phyloP scores from a whole-genome alignment of 2,797 vertebrate genomes.

The Luscinia luscinia region DNA sequence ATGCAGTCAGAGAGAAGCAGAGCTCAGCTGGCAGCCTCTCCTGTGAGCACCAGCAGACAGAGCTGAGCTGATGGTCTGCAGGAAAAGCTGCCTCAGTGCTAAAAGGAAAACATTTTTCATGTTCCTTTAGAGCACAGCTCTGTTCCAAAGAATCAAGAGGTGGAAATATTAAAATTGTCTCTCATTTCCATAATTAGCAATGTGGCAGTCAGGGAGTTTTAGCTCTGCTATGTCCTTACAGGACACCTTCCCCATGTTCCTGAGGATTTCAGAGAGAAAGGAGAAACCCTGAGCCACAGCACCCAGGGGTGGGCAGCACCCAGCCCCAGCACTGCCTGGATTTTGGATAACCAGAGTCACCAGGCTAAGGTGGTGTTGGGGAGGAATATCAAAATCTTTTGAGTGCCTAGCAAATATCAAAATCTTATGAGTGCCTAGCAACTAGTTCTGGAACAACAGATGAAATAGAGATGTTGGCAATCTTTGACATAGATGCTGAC shows the following conservation, averaged over 20 bases:
- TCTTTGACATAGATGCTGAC: no score
- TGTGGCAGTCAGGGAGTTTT: not conserved
- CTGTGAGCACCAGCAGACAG: not conserved
- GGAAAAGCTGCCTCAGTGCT: not conserved
- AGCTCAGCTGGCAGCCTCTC: not conserved
- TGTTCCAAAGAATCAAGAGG: not conserved
- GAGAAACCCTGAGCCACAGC: fast-evolving
- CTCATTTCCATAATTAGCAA: not conserved
- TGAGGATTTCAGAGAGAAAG: not conserved
- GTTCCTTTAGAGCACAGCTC: not conserved
- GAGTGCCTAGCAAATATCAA: no score
- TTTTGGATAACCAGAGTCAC: not conserved
- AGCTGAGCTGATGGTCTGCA: not conserved
- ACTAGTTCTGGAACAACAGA: no score
- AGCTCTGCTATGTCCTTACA: not conserved
- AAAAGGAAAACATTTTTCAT: not conserved
- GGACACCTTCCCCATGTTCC: no score
- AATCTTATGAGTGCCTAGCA: no score
- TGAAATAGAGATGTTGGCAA: no score
- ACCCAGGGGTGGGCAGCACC: not conserved
- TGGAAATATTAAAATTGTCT: not conserved
- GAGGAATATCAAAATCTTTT: no score
- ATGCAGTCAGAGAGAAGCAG: not conserved
- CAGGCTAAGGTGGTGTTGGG: no score
- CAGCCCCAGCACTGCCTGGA: fast-evolving